phyloP scores from a whole-genome alignment of 2,888 invertebrate genomes.

The Aradus depressus region DNA sequence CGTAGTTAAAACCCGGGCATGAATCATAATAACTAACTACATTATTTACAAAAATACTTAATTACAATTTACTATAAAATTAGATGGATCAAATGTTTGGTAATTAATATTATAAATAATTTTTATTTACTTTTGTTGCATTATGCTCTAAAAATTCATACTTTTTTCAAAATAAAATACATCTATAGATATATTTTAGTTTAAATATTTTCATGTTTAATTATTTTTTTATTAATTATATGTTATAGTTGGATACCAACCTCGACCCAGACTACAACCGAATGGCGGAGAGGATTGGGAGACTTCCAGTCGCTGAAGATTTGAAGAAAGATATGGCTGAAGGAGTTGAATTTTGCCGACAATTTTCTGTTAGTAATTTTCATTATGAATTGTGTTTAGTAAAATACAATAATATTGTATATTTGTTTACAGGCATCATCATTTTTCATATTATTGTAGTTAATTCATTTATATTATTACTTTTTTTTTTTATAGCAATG shows the following conservation, averaged over 20 bases:
- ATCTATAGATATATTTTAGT: not conserved
- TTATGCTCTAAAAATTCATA: no score
- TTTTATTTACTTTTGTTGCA: no score
- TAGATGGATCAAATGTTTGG: no score
- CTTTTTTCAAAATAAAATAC: not conserved
- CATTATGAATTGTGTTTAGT: not conserved
- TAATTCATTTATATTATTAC: not conserved
- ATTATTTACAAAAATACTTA: no score
- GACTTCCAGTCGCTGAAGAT: slow-evolving; percentile 49
- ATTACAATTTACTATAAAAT: no score
- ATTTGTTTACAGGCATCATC: not conserved
- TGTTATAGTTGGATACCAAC: slow-evolving; percentile 44
- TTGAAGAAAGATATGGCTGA: slow-evolving; percentile 54
- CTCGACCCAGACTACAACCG: slow-evolving; percentile 54
- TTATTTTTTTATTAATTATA: not conserved
- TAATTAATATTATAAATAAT: no score
- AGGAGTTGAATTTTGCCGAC: slow-evolving; percentile 54
- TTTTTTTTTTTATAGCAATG: slow-evolving; percentile 49
- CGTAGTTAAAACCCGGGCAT: no score
- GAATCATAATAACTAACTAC: no score
- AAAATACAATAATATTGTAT: not conserved
- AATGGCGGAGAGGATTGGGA: slow-evolving; percentile 49
- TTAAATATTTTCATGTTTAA: not conserved
- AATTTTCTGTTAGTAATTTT: slow-evolving; percentile 47
- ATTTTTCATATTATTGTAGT: not conserved